Base-by-base conservation (phyloP, 2,888 invertebrate genomes). In the Amiota mariae region DNA sequence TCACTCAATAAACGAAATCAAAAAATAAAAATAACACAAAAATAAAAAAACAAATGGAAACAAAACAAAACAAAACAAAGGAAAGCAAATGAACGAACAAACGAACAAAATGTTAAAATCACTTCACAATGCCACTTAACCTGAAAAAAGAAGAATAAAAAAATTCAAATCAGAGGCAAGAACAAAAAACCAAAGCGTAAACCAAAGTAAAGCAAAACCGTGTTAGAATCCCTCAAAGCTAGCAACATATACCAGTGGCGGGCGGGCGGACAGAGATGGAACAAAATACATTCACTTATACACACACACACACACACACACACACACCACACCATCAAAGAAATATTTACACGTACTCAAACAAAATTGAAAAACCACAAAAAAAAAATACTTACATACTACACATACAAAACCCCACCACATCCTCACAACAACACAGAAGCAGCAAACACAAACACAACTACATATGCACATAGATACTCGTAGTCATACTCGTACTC, bases 51-150 rank as follows among this genome's bases (percentile, higher is more conserved):
- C 24, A 24, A 24, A 56, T 36, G 57, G 15, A 59, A 59, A 59
- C 59, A 8, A 59, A n/a, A n/a, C 24, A 24, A 24, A 24, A 24
- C 24, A 24, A 24, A 24, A 24, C 24, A 24, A 24, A 24, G 24
- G 2, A 24, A 24, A 24, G 24, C 24, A 24, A 24, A 56, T 36
- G 57, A 46, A 59, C 59, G 15, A 59, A 59, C 59, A 8, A 59
- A n/a, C 24, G 11, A 59, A 59, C 59, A 59, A 59, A 59, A 18
- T 59, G 59, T 59, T 18, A 11, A 59, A 59, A 59, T 59, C 59
- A 59, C 59, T 59, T 59, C 59, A 59, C 18, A 20, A 59, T 83
- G 87, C 77, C 82, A 85, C 68, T 73, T 75, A 54, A 75, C 72
- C 64, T 75, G 75, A 76, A 79, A 84, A 76, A 77, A 79, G 76